Percentiles rank a stretch among this genome's conserved stretches.
These are phyloP conservation scores for Achlya flavicornis DNA, from an alignment of 2,888 invertebrate species.

Conservation along the genomic window DNA sequence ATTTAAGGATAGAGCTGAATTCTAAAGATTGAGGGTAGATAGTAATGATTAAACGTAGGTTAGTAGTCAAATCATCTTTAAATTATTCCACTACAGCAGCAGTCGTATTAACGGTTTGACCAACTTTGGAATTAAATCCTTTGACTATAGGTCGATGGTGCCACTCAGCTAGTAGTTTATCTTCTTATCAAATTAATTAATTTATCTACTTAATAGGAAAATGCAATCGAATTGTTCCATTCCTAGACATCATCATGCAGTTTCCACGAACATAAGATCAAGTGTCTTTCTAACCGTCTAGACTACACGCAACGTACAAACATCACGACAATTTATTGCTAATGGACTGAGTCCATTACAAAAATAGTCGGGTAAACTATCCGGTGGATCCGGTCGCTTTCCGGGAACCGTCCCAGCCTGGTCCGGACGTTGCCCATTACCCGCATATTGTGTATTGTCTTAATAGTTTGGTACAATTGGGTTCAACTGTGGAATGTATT, in stretches of 20 bases:
- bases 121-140: too few species aligned
- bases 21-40: too few species aligned
- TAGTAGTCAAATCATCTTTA: too few species aligned
- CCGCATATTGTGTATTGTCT: conserved; percentile 31
- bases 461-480: conserved; percentile 42
- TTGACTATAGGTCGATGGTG: too few species aligned
- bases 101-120: too few species aligned
- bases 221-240: neutral
- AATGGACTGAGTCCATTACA: conserved; percentile 72
- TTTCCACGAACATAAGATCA: neutral
- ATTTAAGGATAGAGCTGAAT: too few species aligned
- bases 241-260: neutral
- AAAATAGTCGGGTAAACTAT: conserved; percentile 52
- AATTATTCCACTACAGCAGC: too few species aligned
- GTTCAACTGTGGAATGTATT: conserved; percentile 34
- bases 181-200: too few species aligned
- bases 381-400: conserved; percentile 38
- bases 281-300: conserved; percentile 12
- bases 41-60: too few species aligned
- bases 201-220: neutral
- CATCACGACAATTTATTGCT: conserved; percentile 51
- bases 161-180: too few species aligned
- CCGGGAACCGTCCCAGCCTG: conserved; percentile 34
- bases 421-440: conserved; percentile 34
- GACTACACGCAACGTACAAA: conserved; percentile 35